These are phyloP conservation scores for Rhagium mordax DNA, from an alignment of 2,888 invertebrate species.

Conservation along the genomic window DNA sequence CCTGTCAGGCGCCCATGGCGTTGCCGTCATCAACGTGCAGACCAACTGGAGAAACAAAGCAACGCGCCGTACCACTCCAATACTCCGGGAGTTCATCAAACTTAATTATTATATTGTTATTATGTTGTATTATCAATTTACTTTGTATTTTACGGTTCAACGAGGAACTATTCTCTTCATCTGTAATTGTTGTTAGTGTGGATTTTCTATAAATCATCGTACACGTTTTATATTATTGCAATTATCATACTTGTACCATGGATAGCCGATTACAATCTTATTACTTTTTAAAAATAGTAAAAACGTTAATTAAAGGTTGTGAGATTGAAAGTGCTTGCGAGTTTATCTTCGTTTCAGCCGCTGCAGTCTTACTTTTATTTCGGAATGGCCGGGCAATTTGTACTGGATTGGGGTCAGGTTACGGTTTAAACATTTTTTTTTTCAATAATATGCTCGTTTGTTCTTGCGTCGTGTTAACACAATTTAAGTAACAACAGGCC, in stretches of 20 bases:
- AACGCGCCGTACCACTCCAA: background rate
- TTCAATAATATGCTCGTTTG: background rate
- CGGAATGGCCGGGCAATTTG: background rate
- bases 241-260: constrained; percentile 23
- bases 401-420: background rate
- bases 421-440: too few species aligned
- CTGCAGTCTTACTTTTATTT: constrained; percentile 4
- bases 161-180: constrained; percentile 42
- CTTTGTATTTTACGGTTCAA: constrained; percentile 49
- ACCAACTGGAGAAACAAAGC: constrained; percentile 21
- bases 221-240: constrained; percentile 34
- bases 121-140: constrained; percentile 46
- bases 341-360: background rate
- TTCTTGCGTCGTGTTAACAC: background rate
- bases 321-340: constrained; percentile 3
- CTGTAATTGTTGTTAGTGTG: constrained; percentile 30
- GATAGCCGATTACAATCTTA: constrained; percentile 21
- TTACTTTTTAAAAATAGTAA: constrained; percentile 24
- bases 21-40: background rate
- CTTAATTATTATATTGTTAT: constrained; percentile 50
- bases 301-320: constrained; percentile 29
- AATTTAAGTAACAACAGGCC: background rate
- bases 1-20: background rate
- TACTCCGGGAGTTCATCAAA: constrained; percentile 49
- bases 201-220: constrained; percentile 33